Evolutionary conservation across 2,113 vertebrate species (phyloP), one percentile per base, ranked within the genome.

Genomic region (Propithecus coquereli): DNA sequence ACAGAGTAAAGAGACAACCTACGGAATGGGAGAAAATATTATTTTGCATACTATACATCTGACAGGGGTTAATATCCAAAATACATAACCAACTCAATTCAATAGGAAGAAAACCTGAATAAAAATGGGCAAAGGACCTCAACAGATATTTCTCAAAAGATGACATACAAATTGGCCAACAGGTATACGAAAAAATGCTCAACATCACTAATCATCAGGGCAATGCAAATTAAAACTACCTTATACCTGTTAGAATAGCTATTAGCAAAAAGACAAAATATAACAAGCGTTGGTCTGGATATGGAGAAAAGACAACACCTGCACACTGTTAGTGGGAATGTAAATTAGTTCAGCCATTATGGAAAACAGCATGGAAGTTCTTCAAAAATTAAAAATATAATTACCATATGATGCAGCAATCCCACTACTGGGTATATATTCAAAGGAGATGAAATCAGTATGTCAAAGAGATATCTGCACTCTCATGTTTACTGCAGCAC

Each of bases 381-480:
- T 27, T 66, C 13, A 66, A 66, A 66, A 66, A 66, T 27, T 66
- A 66, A 66, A 66, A 66, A 66, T 34, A 66, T 16, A 66, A 66
- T 32, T 66, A 66, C 14, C 65, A 34, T 66, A 66, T 32, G 12
- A 66, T 54, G 52, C 17, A 20, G 17, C 52, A 54, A 66, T 34
- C 65, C 32, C 65, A 32, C 13, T 16, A 66, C 12, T 34, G 32
- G 16, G 65, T 66, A 34, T 66, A 34, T 66, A 66, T 32, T 34
- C 6, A 34, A 66, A 66, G 30, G 65, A 14, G 27, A 66, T 32
- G 11, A 66, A 66, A 34, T 34, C 32, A 34, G 32, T 66, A 32
- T 2, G 17, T 16, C 13, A 2, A 6, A 5, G 20, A 70, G 17
- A 34, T 4, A 57, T 10, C 20, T 37, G 11, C n/a, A 40, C 2